Conservation (phyloP, 2,113 vertebrate species). For the Okapia johnstoni region DNA sequence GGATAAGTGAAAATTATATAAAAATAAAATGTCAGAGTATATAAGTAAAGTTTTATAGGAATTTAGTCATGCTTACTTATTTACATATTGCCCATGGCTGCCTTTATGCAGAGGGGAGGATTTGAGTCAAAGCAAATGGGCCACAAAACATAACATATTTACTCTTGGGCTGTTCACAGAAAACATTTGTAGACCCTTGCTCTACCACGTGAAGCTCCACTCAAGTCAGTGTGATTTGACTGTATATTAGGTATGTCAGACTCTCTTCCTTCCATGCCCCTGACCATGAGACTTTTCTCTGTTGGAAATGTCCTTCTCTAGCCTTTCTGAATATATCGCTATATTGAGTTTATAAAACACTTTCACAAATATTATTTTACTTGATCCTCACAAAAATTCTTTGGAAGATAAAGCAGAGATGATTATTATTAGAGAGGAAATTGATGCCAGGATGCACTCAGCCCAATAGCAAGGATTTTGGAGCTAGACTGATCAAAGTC, state of each 20-base stretch:
- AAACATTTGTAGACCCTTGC: not conserved
- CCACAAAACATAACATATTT: not conserved
- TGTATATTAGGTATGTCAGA: not conserved
- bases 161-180: not conserved
- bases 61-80: not conserved
- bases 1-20: not conserved
- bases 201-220: not conserved
- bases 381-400: not conserved
- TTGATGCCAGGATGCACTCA: not conserved
- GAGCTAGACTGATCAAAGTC: not conserved
- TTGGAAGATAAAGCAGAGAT: not conserved
- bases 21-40: not conserved
- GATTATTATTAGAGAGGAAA: not conserved
- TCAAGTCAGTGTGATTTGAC: not conserved
- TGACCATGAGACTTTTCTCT: not conserved
- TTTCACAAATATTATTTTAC: not conserved
- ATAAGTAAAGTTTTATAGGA: constrained; percentile 33
- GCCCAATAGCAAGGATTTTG: not conserved
- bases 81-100: not conserved
- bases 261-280: not conserved
- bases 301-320: not conserved
- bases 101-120: not conserved
- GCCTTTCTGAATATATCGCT: not conserved
- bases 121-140: not conserved
- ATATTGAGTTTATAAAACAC: not conserved